Evolutionary conservation across 2,797 vertebrate species (phyloP), one percentile per base, ranked within the genome.

Genomic region (Chelonia mydas): DNA sequence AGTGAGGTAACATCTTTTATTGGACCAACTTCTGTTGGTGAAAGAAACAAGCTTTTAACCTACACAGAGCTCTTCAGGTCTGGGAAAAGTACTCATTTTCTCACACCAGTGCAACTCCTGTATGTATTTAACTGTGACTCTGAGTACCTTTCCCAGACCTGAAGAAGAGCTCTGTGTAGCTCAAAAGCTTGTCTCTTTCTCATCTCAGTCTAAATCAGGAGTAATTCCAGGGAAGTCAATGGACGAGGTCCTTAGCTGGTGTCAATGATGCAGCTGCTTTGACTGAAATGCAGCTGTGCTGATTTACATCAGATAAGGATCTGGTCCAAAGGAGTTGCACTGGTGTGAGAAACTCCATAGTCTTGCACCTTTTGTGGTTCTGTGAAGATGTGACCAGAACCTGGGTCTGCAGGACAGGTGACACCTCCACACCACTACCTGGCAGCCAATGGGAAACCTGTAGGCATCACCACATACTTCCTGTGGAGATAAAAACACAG

Each of bases 301-400:
- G 37, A 1, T 81, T 80, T 91, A 47, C 79, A 61, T 45, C 79
- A n/a, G 12, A 82, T 50, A 90, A 1, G 84, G 61, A 92, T 28
- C 61, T 88, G 79, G 86, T 11, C 49, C 28, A 50, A 87, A 61
- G 5, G 45, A 87, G 33, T 77, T 79, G 91, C 16, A 28, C 68
- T 90, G 41, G 15, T 0, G 21, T 0, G 50, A 50, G 19, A 81
- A 10, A 28, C 21, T 74, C 68, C 37, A 41, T 21, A 74, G 23
- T 41, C 68, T 41, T 72, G 65, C 65, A 72, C n/a, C n/a, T 37
- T 41, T 13, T 61, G 31, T 6, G 31, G 59, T 16, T 61, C 27
- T 31, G 57, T 59, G 11, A 28, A 15, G 59, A 61, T 33, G 59
- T 31, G 59, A 33, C 31, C 59, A 61, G 59, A 61, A 59, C 27